Conservation (phyloP, 2,113 vertebrate genomes). For the Varanus komodoensis region DNA sequence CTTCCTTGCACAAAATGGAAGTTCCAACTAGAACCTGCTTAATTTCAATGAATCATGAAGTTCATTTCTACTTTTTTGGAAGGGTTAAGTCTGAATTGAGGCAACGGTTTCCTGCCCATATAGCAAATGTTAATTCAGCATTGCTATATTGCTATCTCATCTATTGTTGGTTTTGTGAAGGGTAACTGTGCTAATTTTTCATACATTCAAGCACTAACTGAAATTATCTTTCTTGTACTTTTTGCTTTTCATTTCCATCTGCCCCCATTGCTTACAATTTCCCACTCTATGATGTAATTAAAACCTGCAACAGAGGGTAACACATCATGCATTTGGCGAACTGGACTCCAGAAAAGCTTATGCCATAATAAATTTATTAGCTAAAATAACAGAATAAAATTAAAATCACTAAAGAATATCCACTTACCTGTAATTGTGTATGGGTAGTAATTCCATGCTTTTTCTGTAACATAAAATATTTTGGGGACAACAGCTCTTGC, state of each 20-base stretch:
- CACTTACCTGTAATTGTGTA: constrained; percentile 96
- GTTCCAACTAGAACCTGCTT: background rate
- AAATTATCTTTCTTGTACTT: background rate
- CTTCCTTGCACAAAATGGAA: background rate
- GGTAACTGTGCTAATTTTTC: background rate
- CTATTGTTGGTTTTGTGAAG: background rate
- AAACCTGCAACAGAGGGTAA: background rate
- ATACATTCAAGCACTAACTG: background rate
- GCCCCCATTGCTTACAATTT: background rate
- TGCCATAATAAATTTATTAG: background rate
- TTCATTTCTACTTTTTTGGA: background rate
- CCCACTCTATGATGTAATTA: background rate
- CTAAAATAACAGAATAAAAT: background rate
- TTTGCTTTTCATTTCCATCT: background rate
- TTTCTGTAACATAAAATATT: constrained; percentile 99
- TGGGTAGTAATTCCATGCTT: constrained; percentile 99
- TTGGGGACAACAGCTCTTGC: constrained; percentile 97
- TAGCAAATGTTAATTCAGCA: too few species aligned
- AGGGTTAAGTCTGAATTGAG: background rate
- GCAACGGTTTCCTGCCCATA: background rate
- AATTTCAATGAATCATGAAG: background rate
- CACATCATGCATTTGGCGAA: background rate
- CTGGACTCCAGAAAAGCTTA: background rate
- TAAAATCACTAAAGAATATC: background rate
- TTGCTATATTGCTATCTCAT: too few species aligned